These are phyloP conservation scores for Orthosia cruda DNA, from an alignment of 2,888 invertebrate genomes.

Conservation along the genomic window DNA sequence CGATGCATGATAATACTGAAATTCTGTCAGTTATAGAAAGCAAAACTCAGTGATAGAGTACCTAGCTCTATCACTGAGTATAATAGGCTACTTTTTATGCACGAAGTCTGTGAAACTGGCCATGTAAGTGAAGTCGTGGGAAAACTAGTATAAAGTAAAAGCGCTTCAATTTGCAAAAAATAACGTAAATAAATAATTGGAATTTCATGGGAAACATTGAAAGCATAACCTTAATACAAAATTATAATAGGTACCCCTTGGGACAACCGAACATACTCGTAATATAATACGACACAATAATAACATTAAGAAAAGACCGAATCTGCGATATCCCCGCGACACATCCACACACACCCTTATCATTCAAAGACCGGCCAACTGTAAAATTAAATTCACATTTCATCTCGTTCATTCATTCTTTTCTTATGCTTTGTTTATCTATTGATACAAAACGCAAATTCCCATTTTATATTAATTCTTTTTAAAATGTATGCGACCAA, in stretches of 20 bases:
- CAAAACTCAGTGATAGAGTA: no score
- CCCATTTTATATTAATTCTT: conserved; percentile 38
- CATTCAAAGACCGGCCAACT: conserved; percentile 78
- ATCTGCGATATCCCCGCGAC: conserved; percentile 55
- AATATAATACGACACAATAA: conserved; percentile 40
- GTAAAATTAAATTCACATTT: conserved; percentile 84
- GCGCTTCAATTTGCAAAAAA: no score
- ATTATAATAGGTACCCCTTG: conserved; percentile 12
- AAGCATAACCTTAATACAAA: conserved; percentile 17
- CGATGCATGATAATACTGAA: no score
- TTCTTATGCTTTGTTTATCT: conserved; percentile 63
- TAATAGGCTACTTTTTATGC: no score
- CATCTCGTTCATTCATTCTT: conserved; percentile 70
- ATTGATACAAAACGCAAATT: conserved; percentile 36
- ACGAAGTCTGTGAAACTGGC: no score
- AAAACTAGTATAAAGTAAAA: no score
- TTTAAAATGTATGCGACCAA: not conserved
- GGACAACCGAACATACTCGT: conserved; percentile 27
- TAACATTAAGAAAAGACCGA: conserved; percentile 48
- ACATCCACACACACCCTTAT: conserved; percentile 73
- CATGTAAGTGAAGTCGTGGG: no score
- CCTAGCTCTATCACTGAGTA: no score
- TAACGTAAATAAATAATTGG: no score
- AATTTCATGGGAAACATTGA: not conserved
- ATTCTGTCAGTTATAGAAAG: no score